Evolutionary conservation across 2,888 invertebrate genomes (phyloP), one percentile per base, ranked within the genome.

Genomic region (Pediacus dermestoides): DNA sequence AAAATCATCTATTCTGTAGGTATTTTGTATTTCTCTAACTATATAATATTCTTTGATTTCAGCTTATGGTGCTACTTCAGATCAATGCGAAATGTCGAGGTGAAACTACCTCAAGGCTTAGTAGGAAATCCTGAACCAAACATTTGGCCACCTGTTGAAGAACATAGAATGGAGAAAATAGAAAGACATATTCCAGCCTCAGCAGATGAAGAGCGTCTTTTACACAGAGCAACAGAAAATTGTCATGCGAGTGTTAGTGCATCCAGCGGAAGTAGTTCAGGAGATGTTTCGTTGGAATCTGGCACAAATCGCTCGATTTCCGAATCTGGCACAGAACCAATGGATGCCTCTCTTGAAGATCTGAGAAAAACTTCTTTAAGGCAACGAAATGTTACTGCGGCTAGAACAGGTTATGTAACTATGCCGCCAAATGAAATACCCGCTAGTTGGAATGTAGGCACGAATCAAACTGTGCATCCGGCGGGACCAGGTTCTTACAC

Each of bases 71-170:
- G 72, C 39, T 76, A 74, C 44, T 78, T 76, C 53, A 75, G 75
- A 55, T 75, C 41, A 8, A 83, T 83, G 80, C 74, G 76, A 56
- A 77, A 82, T 51, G 79, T 85, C 13, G 78, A 79, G 57, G 77
- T 81, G 8, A 79, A 79, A 51, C 64, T 85, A 44, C 85, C 85
- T 12, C 77, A 77, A 30, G 83, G 83, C 2, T 64, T 85, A 39
- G 75, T 68, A 10, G 53, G 57, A 3, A 50, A 48, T n/a, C 46
- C 53, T 14, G 45, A 48, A 13, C 46, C 48, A 16, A 33, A 3
- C 6, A 7, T 9, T 3, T 28, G 28, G 22, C 22, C 4, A n/a
- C 9, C 23, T n/a, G n/a, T 18, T 9, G 62, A 66, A 22, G 64
- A 64, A 57, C 16, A 16, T 21, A n/a, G n/a, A 36, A n/a, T 25